These are phyloP conservation scores for Globia sparganii DNA, from an alignment of 2,888 invertebrate genomes.

Conservation along the genomic window DNA sequence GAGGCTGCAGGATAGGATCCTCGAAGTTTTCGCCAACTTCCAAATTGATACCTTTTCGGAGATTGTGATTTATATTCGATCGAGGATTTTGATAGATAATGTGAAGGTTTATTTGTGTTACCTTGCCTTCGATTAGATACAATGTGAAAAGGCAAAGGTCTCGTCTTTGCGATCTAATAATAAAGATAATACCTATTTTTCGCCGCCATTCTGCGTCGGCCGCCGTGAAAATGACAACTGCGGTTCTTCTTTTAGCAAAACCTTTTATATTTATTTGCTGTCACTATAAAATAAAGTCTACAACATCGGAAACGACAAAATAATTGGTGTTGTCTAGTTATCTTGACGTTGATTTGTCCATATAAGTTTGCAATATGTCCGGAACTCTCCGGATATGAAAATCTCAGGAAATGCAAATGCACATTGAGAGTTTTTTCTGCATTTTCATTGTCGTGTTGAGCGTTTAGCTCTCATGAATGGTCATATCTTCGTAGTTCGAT, in stretches of 20 bases:
- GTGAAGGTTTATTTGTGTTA: background rate
- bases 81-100: background rate
- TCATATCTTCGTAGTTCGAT: background rate
- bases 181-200: background rate
- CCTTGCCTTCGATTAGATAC: background rate
- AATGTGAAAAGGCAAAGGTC: background rate
- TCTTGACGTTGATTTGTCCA: background rate
- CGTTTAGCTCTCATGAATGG: background rate
- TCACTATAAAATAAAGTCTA: background rate
- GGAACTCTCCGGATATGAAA: conserved; percentile 6
- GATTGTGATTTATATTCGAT: background rate
- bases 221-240: background rate
- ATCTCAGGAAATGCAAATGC: conserved; percentile 20
- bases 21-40: background rate
- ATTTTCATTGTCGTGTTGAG: background rate
- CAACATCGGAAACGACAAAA: background rate
- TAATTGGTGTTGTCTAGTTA: background rate
- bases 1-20: background rate
- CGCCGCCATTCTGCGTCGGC: background rate
- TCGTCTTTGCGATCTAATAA: background rate
- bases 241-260: background rate
- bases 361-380: background rate
- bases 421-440: background rate
- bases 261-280: background rate
- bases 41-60: too few species aligned